Evolutionary conservation across 2,113 vertebrate species (phyloP).

Genomic region (Tinamus guttatus): DNA sequence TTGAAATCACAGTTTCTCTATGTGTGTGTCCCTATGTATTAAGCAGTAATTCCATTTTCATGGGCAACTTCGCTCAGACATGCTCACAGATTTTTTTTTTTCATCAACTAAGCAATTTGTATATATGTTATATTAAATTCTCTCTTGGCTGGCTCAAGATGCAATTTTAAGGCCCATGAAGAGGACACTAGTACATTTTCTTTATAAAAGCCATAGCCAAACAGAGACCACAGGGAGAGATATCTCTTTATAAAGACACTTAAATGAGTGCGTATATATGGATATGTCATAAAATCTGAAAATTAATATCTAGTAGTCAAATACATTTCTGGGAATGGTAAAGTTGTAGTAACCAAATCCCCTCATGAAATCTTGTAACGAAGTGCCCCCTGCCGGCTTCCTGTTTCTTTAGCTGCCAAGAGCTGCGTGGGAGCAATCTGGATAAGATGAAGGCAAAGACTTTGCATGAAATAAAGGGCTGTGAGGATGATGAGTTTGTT

Average conservation of each 20-base stretch:
- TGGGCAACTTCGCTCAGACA: neutral
- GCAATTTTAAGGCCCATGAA: neutral
- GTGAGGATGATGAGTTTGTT: neutral
- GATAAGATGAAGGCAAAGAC: neutral
- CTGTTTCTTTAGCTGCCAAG: neutral
- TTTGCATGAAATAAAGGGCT: neutral
- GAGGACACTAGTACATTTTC: accelerated
- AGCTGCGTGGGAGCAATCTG: neutral
- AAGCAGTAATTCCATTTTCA: neutral
- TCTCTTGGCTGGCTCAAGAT: neutral
- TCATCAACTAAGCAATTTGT: neutral
- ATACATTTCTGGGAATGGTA: neutral
- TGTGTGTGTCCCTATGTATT: accelerated
- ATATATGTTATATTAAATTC: accelerated
- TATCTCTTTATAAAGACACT: accelerated
- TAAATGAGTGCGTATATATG: accelerated
- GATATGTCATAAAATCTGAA: neutral
- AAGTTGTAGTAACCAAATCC: neutral
- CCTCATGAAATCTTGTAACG: neutral
- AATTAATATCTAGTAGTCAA: neutral
- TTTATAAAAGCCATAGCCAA: accelerated
- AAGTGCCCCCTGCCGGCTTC: slow-evolving; percentile 31
- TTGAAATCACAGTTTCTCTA: neutral
- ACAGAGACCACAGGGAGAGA: neutral
- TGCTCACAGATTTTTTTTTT: accelerated